Evolutionary conservation across 2,888 invertebrate species (phyloP).

Genomic region (Temnothorax ravouxi): DNA sequence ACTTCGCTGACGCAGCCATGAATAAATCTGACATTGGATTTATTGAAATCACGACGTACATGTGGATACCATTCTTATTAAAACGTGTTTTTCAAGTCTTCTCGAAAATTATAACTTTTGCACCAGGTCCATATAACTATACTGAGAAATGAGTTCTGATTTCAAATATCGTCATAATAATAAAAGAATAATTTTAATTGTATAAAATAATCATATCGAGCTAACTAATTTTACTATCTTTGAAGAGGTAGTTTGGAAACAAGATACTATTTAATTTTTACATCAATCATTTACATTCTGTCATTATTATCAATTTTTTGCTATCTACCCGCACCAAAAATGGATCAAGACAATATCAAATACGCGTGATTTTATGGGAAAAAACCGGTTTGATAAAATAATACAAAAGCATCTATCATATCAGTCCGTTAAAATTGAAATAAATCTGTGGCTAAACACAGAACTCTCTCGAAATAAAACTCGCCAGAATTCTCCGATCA

Average conservation of each 20-base stretch:
- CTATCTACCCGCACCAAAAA: conserved; percentile 17
- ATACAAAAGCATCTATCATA: background rate
- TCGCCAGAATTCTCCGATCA: background rate
- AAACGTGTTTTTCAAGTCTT: background rate
- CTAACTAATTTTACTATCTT: background rate
- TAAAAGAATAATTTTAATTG: background rate
- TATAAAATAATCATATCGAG: background rate
- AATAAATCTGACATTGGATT: conserved; percentile 47
- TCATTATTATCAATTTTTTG: conserved; percentile 12
- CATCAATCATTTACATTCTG: background rate
- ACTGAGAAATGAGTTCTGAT: background rate
- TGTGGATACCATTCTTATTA: background rate
- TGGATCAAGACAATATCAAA: background rate
- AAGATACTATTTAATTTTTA: background rate
- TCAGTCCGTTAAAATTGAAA: background rate
- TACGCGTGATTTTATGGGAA: background rate
- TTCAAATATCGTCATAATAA: background rate
- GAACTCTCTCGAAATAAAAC: background rate
- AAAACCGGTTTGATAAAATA: background rate
- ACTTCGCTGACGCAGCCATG: background rate
- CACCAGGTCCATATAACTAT: background rate
- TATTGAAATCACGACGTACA: conserved; percentile 29
- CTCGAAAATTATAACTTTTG: background rate
- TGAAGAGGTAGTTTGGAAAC: background rate
- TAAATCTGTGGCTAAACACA: background rate